Evolutionary conservation across 2,113 vertebrate species (phyloP), one percentile per base, ranked within the genome.

Genomic region (Festucalex cinctus): DNA sequence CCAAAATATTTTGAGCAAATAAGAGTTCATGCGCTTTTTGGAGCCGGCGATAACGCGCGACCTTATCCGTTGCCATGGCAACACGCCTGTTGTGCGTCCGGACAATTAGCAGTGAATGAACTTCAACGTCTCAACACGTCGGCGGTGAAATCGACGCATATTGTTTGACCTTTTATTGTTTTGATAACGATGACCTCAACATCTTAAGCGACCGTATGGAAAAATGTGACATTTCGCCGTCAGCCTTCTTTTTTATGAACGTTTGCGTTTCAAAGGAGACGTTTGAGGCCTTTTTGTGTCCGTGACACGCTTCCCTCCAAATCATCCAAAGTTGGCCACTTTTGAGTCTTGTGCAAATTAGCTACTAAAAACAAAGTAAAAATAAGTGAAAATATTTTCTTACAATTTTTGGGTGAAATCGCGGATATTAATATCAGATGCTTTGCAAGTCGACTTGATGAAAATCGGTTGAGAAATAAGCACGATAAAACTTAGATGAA

Each of bases 11-110:
- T 24, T n/a, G n/a, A 17, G 71, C 70, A 44, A 70, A 62, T 67
- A 17, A 65, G 58, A 24, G 68, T 69, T 75, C 66, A 66, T 79
- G 80, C 82, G 82, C 70, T 85, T 74, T 79, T 63, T 76, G 74
- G 70, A 17, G 74, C 57, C 51, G 61, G 66, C 37, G 78, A 85
- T 82, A 80, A 81, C 74, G n/a, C 66, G 65, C 64, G 61, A 26
- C 62, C 83, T 81, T 82, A 85, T 86, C 83, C 46, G 79, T 78
- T 71, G 77, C 81, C 80, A 76, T 84, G 85, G 70, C 76, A 75
- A 81, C 75, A 32, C 48, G 73, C 66, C 54, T 41, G 73, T 56
- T 76, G 63, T 69, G 79, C 72, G 72, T 73, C 19, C 28, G 75
- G 51, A 53, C 69, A 73, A 75, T n/a, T n/a, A 71, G 77, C 56